These are phyloP conservation scores for Physeter macrocephalus DNA, from an alignment of 2,113 vertebrate species.

Conservation along the genomic window DNA sequence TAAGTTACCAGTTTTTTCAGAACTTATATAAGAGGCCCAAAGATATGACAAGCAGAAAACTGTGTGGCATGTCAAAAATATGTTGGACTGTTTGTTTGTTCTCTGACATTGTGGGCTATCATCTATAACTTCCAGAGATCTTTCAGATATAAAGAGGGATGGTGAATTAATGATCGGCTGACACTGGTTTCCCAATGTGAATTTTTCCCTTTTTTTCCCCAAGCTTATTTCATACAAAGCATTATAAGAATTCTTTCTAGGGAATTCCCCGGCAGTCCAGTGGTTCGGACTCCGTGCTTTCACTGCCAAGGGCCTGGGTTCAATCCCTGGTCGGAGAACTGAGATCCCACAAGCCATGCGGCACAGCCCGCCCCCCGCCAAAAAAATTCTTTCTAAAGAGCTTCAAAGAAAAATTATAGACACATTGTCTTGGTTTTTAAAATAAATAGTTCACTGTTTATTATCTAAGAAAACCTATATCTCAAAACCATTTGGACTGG, in stretches of 20 bases:
- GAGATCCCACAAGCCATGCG: background rate
- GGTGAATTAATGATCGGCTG: background rate
- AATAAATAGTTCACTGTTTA: conserved; percentile 4
- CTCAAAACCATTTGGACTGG: background rate
- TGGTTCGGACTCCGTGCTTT: background rate
- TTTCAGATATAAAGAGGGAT: conserved; percentile 12
- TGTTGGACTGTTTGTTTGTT: conserved; percentile 2
- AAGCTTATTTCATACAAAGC: conserved; percentile 21
- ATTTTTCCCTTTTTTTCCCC: background rate
- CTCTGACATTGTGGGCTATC: background rate
- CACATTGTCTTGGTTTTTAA: conserved; percentile 13
- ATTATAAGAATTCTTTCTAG: background rate
- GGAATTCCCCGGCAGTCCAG: background rate
- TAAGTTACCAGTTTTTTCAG: background rate
- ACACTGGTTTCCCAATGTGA: conserved; percentile 11
- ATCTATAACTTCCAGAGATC: background rate
- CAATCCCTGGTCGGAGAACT: background rate
- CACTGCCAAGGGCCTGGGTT: background rate
- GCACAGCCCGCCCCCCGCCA: background rate
- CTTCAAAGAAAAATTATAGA: conserved; percentile 32
- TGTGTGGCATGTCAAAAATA: background rate
- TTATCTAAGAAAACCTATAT: background rate
- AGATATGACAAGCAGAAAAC: background rate
- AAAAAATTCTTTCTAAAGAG: background rate
- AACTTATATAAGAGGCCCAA: background rate